Percentiles rank a stretch among this genome's conserved stretches.
These are phyloP conservation scores for Elaphurus davidianus DNA, from an alignment of 2,113 vertebrate genomes.

Conservation along the genomic window DNA sequence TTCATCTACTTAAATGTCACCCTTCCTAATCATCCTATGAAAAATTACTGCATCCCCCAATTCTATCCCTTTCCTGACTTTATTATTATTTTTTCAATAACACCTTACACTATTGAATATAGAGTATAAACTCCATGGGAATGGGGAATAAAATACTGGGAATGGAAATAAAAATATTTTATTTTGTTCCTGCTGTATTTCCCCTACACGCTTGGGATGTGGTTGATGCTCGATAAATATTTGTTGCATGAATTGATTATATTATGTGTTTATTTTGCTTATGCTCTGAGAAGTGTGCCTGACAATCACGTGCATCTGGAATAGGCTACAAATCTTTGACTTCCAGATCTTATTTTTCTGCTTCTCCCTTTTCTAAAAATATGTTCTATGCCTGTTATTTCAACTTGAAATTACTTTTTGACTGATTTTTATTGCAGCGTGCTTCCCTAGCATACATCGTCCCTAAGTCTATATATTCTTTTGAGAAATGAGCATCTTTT, in stretches of 20 bases:
- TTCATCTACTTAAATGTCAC: neutral
- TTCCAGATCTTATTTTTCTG: neutral
- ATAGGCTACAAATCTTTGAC: neutral
- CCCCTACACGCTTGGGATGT: neutral
- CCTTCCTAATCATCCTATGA: neutral
- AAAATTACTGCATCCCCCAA: neutral
- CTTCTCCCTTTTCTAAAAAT: neutral
- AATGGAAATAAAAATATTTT: neutral
- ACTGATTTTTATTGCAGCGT: neutral
- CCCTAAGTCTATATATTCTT: neutral
- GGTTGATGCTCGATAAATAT: neutral
- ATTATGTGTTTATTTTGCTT: neutral
- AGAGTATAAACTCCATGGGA: neutral
- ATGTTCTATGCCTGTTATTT: neutral
- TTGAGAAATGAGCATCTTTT: slow-evolving; percentile 12
- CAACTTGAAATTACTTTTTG: neutral
- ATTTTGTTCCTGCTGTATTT: neutral
- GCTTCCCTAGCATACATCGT: neutral
- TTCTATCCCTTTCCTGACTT: neutral
- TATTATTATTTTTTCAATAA: neutral
- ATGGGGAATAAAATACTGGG: neutral
- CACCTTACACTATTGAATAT: neutral
- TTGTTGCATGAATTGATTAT: neutral
- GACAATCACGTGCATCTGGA: neutral
- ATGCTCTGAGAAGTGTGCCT: neutral